Base-by-base conservation (phyloP, 2,113 vertebrate species). In the Rana temporaria region DNA sequence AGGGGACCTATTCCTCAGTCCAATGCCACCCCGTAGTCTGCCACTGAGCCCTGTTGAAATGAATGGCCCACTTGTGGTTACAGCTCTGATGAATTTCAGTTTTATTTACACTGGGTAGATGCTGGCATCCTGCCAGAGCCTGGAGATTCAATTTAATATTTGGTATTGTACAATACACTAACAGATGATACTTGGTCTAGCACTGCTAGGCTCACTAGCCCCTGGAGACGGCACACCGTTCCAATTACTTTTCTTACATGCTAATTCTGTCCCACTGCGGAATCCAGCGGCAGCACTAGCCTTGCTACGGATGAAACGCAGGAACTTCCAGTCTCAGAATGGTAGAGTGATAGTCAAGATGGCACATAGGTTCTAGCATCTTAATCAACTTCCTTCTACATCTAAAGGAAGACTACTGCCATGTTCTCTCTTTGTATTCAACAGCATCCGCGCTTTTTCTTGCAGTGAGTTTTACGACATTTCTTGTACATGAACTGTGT, bases 181-280 rank as follows among this genome's bases (percentile, higher is more conserved):
- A 75, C 30, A 75, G 72, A 60, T 60, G 30, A 75, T 75, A 17
- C 56, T 75, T 20, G 14, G 32, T 60, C 72, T 75, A 75, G 72
- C 72, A 42, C 59, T 75, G 30, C 72, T 75, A 19, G 20, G 57
- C 72, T 62, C 72, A 60, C 30, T 32, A 60, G 56, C 56, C 72
- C 57, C 72, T 42, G 56, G 72, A 75, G 72, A 75, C 20, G 38
- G 4, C 20, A 62, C 32, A 42, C 19, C 42, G n/a, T 42, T 75
- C 72, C 72, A 75, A 75, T 75, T 75, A 75, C 72, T 60, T 62
- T 75, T n/a, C 72, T 75, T 75, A 75, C 56, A 75, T 75, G 72
- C 56, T 60, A 75, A 75, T 75, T 20, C 16, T 42, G 19, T 60
- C 72, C 72, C 72, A 34, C 8, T 74, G 56, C 18, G 56, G 56